phyloP scores from a whole-genome alignment of 2,113 vertebrate genomes.

The Syrmaticus mikado region DNA sequence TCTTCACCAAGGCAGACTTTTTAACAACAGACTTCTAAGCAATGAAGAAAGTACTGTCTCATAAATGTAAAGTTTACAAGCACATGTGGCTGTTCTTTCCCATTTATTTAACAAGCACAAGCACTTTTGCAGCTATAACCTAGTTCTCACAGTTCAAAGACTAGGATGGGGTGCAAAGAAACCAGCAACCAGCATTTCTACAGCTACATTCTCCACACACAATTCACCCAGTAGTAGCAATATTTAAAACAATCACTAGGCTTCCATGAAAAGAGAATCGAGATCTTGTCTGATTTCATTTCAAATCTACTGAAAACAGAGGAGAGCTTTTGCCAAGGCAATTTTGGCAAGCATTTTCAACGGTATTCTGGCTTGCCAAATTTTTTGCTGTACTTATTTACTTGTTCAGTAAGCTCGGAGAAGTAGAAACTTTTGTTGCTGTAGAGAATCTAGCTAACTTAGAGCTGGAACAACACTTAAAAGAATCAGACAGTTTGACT shows the following conservation, averaged over 20 bases:
- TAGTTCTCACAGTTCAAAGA: not conserved
- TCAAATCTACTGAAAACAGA: constrained; percentile 39
- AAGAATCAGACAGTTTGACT: constrained; percentile 28
- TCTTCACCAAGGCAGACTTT: not conserved
- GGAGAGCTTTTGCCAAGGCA: constrained; percentile 18
- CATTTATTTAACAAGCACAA: not conserved
- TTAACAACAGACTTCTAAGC: not conserved
- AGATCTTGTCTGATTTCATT: constrained; percentile 47
- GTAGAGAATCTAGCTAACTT: constrained; percentile 29
- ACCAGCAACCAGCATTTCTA: not conserved
- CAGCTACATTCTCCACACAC: not conserved
- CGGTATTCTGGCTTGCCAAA: constrained; percentile 13
- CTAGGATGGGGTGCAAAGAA: not conserved
- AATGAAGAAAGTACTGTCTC: not conserved
- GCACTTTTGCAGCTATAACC: not conserved
- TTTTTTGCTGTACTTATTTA: constrained; percentile 34
- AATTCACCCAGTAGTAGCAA: not conserved
- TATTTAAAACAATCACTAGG: not conserved
- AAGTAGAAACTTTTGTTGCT: constrained; percentile 42
- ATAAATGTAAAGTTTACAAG: not conserved
- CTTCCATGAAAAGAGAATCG: constrained; percentile 20
- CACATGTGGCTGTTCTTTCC: not conserved
- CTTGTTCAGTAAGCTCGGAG: not conserved
- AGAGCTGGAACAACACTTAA: constrained; percentile 18
- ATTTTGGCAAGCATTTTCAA: constrained; percentile 35